A percentile compares a stretch with the other conserved stretches of the same genome.
These are phyloP conservation scores for Ceratina australensis DNA, from an alignment of 1,140 invertebrate genomes.

Conservation along the genomic window DNA sequence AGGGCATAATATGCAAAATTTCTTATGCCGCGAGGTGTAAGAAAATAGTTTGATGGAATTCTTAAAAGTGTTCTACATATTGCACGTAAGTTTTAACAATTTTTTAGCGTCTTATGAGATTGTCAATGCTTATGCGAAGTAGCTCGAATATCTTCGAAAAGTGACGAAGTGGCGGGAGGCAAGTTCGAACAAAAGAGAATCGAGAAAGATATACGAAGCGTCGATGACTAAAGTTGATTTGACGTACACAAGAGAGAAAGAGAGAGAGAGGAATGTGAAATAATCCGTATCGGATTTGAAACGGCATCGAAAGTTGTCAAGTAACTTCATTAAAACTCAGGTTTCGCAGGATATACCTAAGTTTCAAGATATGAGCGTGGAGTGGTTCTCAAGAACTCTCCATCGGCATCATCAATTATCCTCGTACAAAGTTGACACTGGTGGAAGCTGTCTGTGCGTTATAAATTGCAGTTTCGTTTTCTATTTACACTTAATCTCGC, in stretches of 20 bases:
- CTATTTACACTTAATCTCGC: constrained; percentile 3
- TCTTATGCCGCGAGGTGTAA: not conserved
- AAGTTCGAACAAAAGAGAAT: too few species aligned
- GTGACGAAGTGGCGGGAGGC: too few species aligned
- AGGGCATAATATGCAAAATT: not conserved
- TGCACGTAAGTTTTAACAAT: too few species aligned
- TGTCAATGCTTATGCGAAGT: too few species aligned
- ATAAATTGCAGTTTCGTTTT: constrained; percentile 31
- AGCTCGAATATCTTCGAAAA: too few species aligned
- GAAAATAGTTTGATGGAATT: not conserved
- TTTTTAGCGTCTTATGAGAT: too few species aligned
- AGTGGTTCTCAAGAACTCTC: constrained; percentile 28
- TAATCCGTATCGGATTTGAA: constrained; percentile 28
- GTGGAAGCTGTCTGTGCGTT: constrained; percentile 19
- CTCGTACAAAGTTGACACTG: constrained; percentile 33
- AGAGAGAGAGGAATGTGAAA: constrained; percentile 9
- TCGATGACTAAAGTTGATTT: too few species aligned
- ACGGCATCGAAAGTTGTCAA: constrained; percentile 43
- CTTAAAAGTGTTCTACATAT: too few species aligned
- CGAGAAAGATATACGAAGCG: too few species aligned
- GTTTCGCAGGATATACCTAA: not conserved
- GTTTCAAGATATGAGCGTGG: constrained; percentile 23
- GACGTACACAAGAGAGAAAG: not conserved
- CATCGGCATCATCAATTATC: constrained; percentile 55
- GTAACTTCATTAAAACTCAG: constrained; percentile 40